Evolutionary conservation across 2,888 invertebrate genomes (phyloP).

Genomic region (Mythimna impura): DNA sequence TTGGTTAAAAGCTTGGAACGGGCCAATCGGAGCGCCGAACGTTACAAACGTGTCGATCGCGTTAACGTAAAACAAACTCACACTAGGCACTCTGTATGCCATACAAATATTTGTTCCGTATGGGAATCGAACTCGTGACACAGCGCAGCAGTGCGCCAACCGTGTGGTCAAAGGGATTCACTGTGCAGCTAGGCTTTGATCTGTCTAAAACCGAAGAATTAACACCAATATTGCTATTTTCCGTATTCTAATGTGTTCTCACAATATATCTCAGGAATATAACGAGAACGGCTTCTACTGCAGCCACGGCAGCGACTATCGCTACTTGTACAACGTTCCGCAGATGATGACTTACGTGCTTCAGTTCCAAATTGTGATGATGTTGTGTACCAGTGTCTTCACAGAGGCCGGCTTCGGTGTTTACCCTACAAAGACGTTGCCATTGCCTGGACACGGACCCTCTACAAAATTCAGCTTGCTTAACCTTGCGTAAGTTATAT

Average conservation of each 20-base stretch:
- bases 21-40: no score
- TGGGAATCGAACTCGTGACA: no score
- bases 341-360: slow-evolving; percentile 94
- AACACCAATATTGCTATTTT: background rate
- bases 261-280: slow-evolving; percentile 91
- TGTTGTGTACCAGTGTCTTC: slow-evolving; percentile 95
- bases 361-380: slow-evolving; percentile 94
- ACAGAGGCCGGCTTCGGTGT: slow-evolving; percentile 95
- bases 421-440: slow-evolving; percentile 93
- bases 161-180: no score
- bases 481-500: slow-evolving; percentile 71
- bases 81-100: no score
- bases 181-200: no score
- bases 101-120: no score
- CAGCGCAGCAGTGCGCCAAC: no score
- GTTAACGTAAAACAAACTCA: no score
- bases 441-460: slow-evolving; percentile 95
- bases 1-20: no score
- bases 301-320: slow-evolving; percentile 91
- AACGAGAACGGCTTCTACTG: slow-evolving; percentile 92
- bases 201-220: background rate
- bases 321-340: slow-evolving; percentile 94
- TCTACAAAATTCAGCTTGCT: slow-evolving; percentile 87
- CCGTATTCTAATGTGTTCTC: background rate
- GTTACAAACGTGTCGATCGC: no score